Evolutionary conservation across 2,113 vertebrate species (phyloP).

Genomic region (Trachemys scripta): DNA sequence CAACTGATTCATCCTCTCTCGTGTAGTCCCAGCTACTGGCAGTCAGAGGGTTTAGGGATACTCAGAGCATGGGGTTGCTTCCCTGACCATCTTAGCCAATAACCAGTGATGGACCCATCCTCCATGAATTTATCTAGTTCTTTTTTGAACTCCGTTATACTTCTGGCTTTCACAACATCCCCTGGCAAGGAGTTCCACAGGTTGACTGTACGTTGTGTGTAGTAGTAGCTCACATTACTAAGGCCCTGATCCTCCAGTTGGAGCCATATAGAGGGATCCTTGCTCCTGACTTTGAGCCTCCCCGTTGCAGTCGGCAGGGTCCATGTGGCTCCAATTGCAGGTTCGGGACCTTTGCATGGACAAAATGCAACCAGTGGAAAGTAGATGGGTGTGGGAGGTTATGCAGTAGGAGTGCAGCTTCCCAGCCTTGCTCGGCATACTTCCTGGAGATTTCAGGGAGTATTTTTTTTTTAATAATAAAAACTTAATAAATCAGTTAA

Average conservation of each 20-base stretch:
- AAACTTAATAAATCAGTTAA: conserved; percentile 65
- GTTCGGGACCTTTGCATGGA: not conserved
- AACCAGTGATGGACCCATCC: not conserved
- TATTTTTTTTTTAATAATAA: conserved; percentile 26
- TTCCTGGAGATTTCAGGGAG: not conserved
- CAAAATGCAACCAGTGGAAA: not conserved
- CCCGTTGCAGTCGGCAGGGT: not conserved
- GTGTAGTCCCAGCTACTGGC: not conserved
- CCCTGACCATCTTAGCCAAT: not conserved
- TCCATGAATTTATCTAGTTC: not conserved
- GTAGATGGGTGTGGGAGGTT: not conserved
- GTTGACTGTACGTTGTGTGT: not conserved
- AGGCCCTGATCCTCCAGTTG: not conserved
- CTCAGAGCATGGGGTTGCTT: not conserved
- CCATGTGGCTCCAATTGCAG: not conserved
- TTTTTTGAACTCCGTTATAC: not conserved
- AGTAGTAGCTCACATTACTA: not conserved
- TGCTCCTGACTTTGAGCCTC: not conserved
- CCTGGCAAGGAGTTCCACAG: not conserved
- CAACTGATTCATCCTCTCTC: not conserved
- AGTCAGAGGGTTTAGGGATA: not conserved
- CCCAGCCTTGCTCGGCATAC: accelerated
- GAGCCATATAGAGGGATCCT: not conserved
- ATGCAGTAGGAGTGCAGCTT: not conserved
- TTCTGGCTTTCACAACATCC: not conserved